These are phyloP conservation scores for Arctia plantaginis DNA, from an alignment of 2,888 invertebrate species.

Conservation along the genomic window DNA sequence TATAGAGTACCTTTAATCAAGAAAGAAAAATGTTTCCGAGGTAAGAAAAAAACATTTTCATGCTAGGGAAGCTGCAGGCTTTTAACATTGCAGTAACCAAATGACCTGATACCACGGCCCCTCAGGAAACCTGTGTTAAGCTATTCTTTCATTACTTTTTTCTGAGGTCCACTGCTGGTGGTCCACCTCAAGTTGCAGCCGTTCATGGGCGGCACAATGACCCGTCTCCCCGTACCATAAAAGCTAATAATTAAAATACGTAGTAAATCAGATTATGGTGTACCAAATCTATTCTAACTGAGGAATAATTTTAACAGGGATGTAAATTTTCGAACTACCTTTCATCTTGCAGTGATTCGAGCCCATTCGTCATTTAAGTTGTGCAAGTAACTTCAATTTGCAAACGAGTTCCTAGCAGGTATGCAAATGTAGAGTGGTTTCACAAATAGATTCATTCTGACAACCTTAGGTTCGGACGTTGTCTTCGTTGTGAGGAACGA, in stretches of 20 bases:
- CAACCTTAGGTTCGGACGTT: conserved; percentile 39
- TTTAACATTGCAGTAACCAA: too few relatives aligned
- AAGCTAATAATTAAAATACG: too few relatives aligned
- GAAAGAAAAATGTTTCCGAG: too few relatives aligned
- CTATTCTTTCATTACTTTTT: neutral
- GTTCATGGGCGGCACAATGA: too few relatives aligned
- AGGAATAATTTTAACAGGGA: conserved; percentile 16
- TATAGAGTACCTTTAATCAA: too few relatives aligned
- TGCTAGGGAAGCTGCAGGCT: too few relatives aligned
- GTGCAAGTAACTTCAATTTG: conserved; percentile 59
- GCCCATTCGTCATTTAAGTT: conserved; percentile 54
- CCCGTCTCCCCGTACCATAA: too few relatives aligned
- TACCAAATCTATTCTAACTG: neutral
- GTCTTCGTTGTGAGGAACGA: conserved; percentile 31
- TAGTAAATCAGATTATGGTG: neutral
- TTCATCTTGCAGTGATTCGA: conserved; percentile 38
- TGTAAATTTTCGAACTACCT: conserved; percentile 21
- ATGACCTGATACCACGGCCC: too few relatives aligned
- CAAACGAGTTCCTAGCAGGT: conserved; percentile 53
- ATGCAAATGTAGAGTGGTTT: conserved; percentile 59
- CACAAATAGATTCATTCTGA: conserved; percentile 55
- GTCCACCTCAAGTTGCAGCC: neutral
- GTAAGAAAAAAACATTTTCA: too few relatives aligned
- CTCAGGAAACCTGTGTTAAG: neutral
- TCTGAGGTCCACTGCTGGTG: neutral